Evolutionary conservation across 2,797 vertebrate species (phyloP).

Genomic region (Hippocampus kuda): DNA sequence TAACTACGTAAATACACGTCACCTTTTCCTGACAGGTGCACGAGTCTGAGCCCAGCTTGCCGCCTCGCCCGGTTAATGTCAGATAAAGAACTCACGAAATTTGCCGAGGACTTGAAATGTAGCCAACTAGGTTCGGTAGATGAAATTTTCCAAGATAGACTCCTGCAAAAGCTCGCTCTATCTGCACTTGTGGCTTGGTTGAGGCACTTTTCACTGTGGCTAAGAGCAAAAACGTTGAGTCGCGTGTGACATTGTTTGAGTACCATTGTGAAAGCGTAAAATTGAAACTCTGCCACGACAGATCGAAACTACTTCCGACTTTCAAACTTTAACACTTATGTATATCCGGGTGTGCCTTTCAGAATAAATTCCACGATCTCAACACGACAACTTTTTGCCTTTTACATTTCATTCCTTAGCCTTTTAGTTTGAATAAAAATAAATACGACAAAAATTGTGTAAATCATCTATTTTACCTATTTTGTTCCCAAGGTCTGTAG

Average conservation of each 20-base stretch:
- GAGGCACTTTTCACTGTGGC: slow-evolving; percentile 4
- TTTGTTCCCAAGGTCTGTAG: no score
- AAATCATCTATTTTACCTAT: no score
- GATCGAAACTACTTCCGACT: background rate
- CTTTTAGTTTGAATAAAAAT: no score
- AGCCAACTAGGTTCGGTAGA: background rate
- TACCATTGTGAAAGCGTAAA: slow-evolving; percentile 15
- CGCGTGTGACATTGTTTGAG: slow-evolving; percentile 12
- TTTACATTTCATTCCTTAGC: no score
- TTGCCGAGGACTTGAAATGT: background rate
- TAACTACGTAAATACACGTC: background rate
- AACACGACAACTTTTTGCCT: no score
- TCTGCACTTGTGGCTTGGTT: background rate
- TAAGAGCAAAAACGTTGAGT: background rate
- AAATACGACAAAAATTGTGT: no score
- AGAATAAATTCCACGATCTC: background rate
- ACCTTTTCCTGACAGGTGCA: slow-evolving; percentile 3
- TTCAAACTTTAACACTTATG: background rate
- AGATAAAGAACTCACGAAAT: background rate
- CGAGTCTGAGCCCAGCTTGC: background rate
- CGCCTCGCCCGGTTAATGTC: background rate
- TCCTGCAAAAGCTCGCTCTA: background rate
- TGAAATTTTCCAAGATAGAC: background rate
- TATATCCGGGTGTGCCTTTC: background rate
- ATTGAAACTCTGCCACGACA: background rate